Evolutionary conservation across 2,113 vertebrate genomes (phyloP), one percentile per base, ranked within the genome.

Genomic region (Anoplopoma fimbria): DNA sequence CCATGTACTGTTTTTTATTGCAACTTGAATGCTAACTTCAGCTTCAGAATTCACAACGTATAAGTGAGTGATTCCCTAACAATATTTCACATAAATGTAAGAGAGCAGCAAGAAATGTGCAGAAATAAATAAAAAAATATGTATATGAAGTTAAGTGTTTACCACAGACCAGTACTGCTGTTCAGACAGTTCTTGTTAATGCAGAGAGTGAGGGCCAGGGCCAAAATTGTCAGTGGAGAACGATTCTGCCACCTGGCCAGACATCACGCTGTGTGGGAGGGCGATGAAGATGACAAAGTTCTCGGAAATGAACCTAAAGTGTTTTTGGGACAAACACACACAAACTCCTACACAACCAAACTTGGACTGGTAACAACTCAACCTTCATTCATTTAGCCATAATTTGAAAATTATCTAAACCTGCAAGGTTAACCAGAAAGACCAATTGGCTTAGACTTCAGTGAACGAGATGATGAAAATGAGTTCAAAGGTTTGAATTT

Each of bases 201-300:
- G 19, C n/a, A 71, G 38, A 63, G 34, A 77, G 69, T 38, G 27
- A 70, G 68, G 38, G 60, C 33, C 10, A 29, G 31, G 40, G 80
- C 74, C 29, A 57, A 81, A 83, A 34, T 82, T 82, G 68, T 29
- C 45, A 67, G 19, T 80, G 36, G 8, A 61, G 47, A 75, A 69
- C 4, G 29, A 81, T 65, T 78, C 45, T 80, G 69, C 72, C 81
- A 47, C 81, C 83, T 86, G 76, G 77, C 49, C 49, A 77, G 77
- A 81, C 78, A 75, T 79, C 60, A 77, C 51, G 57, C 51, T 85
- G 86, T 85, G 81, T 76, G 71, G 86, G 85, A 76, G 61, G 74
- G 58, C 27, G 63, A 51, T 33, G 67, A 57, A 67, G 65, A 73
- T 85, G 71, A 81, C 71, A 80, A 36, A 78, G 55, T 79, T 58